A percentile compares a stretch with the other conserved stretches of the same genome.
These are phyloP conservation scores for Coregonus clupeaformis DNA, from an alignment of 2,113 vertebrate species.

Conservation along the genomic window DNA sequence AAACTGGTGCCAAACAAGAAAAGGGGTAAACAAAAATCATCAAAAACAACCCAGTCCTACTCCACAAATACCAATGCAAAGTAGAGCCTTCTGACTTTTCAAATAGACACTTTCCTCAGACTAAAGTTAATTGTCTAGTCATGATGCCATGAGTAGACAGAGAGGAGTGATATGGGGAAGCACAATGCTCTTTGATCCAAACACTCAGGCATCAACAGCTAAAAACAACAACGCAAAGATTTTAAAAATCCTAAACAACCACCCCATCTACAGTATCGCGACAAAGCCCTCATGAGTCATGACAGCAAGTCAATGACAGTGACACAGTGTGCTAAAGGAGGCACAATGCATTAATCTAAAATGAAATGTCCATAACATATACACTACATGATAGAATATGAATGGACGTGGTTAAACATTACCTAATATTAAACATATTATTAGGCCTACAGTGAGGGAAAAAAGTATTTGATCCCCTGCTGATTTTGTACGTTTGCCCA, in stretches of 20 bases:
- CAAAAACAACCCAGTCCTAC: background rate
- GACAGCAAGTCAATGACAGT: background rate
- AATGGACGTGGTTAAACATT: too few relatives aligned
- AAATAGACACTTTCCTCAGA: background rate
- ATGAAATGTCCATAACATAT: background rate
- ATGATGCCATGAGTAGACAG: background rate
- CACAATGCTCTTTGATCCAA: background rate
- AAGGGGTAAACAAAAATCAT: conserved; percentile 23
- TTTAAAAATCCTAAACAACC: background rate
- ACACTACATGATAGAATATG: background rate
- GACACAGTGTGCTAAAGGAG: background rate
- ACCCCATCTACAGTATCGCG: background rate
- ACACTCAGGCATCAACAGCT: background rate
- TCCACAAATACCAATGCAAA: conserved; percentile 12
- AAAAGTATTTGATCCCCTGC: too few relatives aligned
- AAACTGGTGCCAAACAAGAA: background rate
- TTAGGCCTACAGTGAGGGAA: too few relatives aligned
- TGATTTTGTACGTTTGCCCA: too few relatives aligned
- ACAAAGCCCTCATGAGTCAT: background rate
- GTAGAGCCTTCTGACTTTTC: background rate
- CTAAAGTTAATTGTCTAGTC: background rate
- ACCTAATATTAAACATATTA: too few relatives aligned
- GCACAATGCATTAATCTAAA: background rate
- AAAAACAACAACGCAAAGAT: background rate
- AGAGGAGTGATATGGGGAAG: background rate